Percentiles rank a stretch among this genome's conserved stretches.
Evolutionary conservation across 1,140 invertebrate genomes (phyloP).

Genomic region (Telenomus remus): DNA sequence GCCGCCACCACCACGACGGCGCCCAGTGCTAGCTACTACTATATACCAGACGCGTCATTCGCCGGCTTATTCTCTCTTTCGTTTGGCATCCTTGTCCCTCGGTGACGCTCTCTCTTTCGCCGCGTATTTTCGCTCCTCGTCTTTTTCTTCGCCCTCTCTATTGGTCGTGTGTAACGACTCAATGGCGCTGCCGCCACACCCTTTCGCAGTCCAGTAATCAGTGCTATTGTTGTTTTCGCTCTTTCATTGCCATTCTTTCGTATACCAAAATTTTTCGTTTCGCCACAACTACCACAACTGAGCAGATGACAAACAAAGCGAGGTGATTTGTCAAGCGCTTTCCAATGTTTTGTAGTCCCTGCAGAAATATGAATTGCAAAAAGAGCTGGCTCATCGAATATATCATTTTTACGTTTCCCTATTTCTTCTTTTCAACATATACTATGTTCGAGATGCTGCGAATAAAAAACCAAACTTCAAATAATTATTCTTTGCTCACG

Average conservation of each 20-base stretch:
- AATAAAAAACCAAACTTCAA: no score
- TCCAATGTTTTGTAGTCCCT: slow-evolving; percentile 3
- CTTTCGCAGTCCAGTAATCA: slow-evolving; percentile 74
- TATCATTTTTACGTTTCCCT: no score
- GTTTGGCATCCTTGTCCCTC: slow-evolving; percentile 31
- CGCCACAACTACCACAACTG: slow-evolving; percentile 11
- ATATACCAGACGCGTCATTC: slow-evolving; percentile 36
- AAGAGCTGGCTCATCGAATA: no score
- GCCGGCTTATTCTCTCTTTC: slow-evolving; percentile 42
- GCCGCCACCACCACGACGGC: slow-evolving; percentile 30
- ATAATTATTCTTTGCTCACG: no score
- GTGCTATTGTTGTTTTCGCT: slow-evolving; percentile 73
- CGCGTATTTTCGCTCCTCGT: slow-evolving; percentile 35
- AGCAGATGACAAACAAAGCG: slow-evolving; percentile 13
- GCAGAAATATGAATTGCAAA: no score
- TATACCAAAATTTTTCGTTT: slow-evolving; percentile 44
- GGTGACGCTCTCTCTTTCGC: slow-evolving; percentile 39
- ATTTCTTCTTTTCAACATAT: no score
- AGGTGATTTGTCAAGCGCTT: slow-evolving; percentile 26
- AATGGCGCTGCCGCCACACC: slow-evolving; percentile 75
- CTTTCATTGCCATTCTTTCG: slow-evolving; percentile 54
- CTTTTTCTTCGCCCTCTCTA: slow-evolving; percentile 57
- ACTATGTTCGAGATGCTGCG: no score
- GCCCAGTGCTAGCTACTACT: slow-evolving; percentile 5
- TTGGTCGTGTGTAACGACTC: slow-evolving; percentile 73